These are phyloP conservation scores for Euwallacea fornicatus DNA, from an alignment of 1,140 invertebrate genomes.

Conservation along the genomic window DNA sequence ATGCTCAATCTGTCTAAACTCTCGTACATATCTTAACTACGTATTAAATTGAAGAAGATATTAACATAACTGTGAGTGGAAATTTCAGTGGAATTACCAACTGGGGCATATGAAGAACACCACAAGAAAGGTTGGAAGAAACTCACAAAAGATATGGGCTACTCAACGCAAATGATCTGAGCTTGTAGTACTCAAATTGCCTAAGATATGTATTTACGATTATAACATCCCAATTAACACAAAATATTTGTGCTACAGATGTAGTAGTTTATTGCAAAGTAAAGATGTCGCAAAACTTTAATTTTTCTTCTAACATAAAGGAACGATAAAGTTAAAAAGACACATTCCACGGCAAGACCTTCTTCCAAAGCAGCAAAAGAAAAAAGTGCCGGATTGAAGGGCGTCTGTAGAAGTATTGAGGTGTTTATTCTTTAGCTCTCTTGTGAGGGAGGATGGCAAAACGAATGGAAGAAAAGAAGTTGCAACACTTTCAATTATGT, in stretches of 20 bases:
- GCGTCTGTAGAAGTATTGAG: slow-evolving; percentile 14
- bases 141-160: background rate
- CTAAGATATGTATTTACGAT: background rate
- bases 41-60: no score
- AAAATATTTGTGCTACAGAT: slow-evolving; percentile 1
- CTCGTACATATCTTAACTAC: no score
- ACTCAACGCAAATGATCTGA: slow-evolving; percentile 26
- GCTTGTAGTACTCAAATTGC: slow-evolving; percentile 14
- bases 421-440: slow-evolving; percentile 3
- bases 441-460: slow-evolving; percentile 6
- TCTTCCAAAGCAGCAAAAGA: slow-evolving; percentile 11
- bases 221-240: background rate
- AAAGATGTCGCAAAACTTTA: background rate
- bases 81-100: no score
- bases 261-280: slow-evolving; percentile 14
- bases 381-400: slow-evolving; percentile 9
- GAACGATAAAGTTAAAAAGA: slow-evolving; percentile 5
- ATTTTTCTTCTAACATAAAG: slow-evolving; percentile 11
- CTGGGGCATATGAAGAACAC: no score
- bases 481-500: no score
- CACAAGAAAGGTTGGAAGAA: background rate
- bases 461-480: no score
- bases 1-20: no score
- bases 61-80: no score
- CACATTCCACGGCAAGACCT: slow-evolving; percentile 6